These are phyloP conservation scores for Menidia menidia DNA, from an alignment of 2,797 vertebrate species.

Conservation along the genomic window DNA sequence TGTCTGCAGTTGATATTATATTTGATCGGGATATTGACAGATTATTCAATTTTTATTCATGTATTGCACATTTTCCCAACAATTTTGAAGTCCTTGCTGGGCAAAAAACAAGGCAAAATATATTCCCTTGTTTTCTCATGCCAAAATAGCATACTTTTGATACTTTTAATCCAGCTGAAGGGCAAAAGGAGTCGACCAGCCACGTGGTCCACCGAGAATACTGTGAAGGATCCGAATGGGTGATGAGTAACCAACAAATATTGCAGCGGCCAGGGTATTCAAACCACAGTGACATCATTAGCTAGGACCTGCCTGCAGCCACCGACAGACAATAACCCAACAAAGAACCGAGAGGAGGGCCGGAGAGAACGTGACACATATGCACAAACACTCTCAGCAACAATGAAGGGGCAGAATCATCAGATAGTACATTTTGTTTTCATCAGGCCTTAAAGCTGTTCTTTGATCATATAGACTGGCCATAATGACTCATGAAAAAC, in stretches of 20 bases:
- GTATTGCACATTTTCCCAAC: too few relatives aligned
- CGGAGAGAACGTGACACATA: slow-evolving; percentile 51
- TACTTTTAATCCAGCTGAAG: too few relatives aligned
- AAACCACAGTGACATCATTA: slow-evolving; percentile 59
- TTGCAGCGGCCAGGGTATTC: slow-evolving; percentile 58
- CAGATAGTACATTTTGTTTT: slow-evolving; percentile 16
- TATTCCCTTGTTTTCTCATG: too few relatives aligned
- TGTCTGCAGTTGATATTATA: too few relatives aligned
- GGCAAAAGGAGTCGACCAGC: too few relatives aligned
- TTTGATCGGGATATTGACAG: too few relatives aligned
- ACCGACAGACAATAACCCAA: slow-evolving; percentile 49
- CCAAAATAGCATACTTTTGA: too few relatives aligned
- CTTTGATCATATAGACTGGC: not conserved
- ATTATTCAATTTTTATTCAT: too few relatives aligned
- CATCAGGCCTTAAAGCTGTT: slow-evolving; percentile 36
- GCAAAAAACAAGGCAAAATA: too few relatives aligned
- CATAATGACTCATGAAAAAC: not conserved
- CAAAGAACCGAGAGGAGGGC: slow-evolving; percentile 36
- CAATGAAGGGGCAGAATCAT: slow-evolving; percentile 42
- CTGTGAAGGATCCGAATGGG: slow-evolving; percentile 21
- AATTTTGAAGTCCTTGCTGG: too few relatives aligned
- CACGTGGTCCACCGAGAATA: slow-evolving; percentile 8
- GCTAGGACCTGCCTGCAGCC: slow-evolving; percentile 54
- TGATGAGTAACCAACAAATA: slow-evolving; percentile 33
- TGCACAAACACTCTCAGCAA: slow-evolving; percentile 47